phyloP scores from a whole-genome alignment of 1,140 invertebrate species.

The Protaetia brevitarsis region DNA sequence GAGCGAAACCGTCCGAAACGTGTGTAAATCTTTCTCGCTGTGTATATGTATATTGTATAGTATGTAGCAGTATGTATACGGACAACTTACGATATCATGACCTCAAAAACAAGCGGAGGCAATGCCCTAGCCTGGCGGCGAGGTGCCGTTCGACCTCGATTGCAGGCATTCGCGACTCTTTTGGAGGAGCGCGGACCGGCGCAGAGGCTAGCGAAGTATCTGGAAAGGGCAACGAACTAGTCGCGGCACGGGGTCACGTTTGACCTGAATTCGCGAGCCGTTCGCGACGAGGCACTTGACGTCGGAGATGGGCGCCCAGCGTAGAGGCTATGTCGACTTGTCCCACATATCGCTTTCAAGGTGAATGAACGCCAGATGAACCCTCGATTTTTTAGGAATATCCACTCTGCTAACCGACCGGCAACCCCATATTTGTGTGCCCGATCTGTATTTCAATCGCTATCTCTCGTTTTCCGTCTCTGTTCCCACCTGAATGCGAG shows the following conservation, averaged over 20 bases:
- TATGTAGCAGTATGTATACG: background rate
- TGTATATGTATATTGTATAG: constrained; percentile 7
- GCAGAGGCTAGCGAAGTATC: constrained; percentile 30
- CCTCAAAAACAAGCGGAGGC: constrained; percentile 45
- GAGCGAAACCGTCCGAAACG: background rate
- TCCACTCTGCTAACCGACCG: background rate
- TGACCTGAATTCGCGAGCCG: constrained; percentile 42
- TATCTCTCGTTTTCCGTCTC: background rate
- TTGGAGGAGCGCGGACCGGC: background rate
- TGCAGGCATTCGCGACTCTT: constrained; percentile 31
- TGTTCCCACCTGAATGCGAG: too few relatives aligned
- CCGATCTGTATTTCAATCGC: background rate
- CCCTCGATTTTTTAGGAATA: background rate
- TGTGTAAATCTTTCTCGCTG: background rate
- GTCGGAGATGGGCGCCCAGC: background rate
- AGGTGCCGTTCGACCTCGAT: constrained; percentile 43
- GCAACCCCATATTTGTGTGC: background rate
- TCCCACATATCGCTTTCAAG: constrained; percentile 40
- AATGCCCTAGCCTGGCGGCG: constrained; percentile 40
- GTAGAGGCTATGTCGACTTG: constrained; percentile 34
- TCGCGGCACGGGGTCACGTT: constrained; percentile 29
- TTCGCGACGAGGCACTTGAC: background rate
- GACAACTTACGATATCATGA: constrained; percentile 27
- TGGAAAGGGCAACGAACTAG: constrained; percentile 44
- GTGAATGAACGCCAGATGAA: constrained; percentile 36